Conservation (phyloP, 2,888 invertebrate species). For the Stenoptilia bipunctidactyla region DNA sequence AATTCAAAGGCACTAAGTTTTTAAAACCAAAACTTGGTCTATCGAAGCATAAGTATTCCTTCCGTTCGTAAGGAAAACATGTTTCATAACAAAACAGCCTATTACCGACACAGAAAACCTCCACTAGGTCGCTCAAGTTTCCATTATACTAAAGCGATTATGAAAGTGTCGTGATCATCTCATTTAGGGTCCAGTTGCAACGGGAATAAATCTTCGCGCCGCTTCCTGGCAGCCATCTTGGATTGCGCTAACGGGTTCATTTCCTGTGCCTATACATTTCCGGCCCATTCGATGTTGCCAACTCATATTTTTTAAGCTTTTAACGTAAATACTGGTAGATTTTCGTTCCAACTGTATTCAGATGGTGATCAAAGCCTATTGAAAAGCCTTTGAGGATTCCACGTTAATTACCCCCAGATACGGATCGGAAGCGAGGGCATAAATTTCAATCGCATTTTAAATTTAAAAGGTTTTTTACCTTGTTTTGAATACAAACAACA, state of each 20-base stretch:
- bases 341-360: constrained; percentile 12
- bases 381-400: not conserved
- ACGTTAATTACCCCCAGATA: constrained; percentile 1
- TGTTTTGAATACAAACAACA: constrained; percentile 4
- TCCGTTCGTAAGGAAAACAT: no score
- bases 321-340: constrained; percentile 15
- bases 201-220: constrained; percentile 44
- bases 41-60: no score
- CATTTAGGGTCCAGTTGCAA: constrained; percentile 30
- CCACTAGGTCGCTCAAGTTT: not conserved
- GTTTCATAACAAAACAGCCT: no score
- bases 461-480: constrained; percentile 6
- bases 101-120: no score
- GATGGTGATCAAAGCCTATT: constrained; percentile 12
- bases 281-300: constrained; percentile 53
- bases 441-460: constrained; percentile 9
- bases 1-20: no score
- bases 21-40: no score
- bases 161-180: constrained; percentile 19
- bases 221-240: constrained; percentile 56
- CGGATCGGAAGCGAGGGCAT: not conserved
- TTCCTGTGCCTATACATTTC: constrained; percentile 69
- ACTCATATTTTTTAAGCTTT: constrained; percentile 47
- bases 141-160: constrained; percentile 2
- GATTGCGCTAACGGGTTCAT: constrained; percentile 66